These are phyloP conservation scores for Drosophila affinis DNA, from an alignment of 2,888 invertebrate species.

Conservation along the genomic window DNA sequence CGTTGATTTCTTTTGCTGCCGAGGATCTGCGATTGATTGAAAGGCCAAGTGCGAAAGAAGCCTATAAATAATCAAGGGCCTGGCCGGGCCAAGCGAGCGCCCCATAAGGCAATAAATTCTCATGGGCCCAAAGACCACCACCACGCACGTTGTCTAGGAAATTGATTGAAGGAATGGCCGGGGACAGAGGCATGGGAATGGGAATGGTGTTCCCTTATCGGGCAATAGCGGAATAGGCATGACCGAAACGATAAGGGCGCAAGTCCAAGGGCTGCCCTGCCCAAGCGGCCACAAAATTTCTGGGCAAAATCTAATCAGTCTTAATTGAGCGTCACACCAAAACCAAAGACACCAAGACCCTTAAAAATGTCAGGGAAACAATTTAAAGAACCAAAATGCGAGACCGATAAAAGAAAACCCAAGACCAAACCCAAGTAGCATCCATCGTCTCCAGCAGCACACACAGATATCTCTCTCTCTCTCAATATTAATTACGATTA, in stretches of 20 bases:
- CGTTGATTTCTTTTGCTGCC: constrained; percentile 48
- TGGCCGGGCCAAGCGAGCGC: background rate
- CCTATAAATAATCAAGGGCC: constrained; percentile 50
- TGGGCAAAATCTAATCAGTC: constrained; percentile 63
- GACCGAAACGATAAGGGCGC: constrained; percentile 46
- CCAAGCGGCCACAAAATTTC: constrained; percentile 34
- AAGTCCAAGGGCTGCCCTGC: constrained; percentile 41
- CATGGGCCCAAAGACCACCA: constrained; percentile 45
- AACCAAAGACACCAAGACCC: constrained; percentile 1
- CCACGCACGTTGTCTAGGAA: constrained; percentile 51
- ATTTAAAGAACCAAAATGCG: constrained; percentile 10
- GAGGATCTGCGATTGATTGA: constrained; percentile 71
- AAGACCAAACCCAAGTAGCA: constrained; percentile 11
- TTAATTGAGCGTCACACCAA: constrained; percentile 55
- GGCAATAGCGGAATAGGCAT: constrained; percentile 35
- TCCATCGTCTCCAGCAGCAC: background rate
- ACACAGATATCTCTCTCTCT: background rate
- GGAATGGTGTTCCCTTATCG: constrained; percentile 51
- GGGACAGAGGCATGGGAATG: constrained; percentile 9
- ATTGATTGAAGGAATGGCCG: constrained; percentile 23
- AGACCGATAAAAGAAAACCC: constrained; percentile 41
- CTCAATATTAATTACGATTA: constrained; percentile 40
- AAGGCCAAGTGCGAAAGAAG: constrained; percentile 60
- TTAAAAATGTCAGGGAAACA: constrained; percentile 55
- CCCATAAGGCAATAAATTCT: constrained; percentile 44